Conservation (phyloP, 2,113 vertebrate species). For the Brevimyrus niger region DNA sequence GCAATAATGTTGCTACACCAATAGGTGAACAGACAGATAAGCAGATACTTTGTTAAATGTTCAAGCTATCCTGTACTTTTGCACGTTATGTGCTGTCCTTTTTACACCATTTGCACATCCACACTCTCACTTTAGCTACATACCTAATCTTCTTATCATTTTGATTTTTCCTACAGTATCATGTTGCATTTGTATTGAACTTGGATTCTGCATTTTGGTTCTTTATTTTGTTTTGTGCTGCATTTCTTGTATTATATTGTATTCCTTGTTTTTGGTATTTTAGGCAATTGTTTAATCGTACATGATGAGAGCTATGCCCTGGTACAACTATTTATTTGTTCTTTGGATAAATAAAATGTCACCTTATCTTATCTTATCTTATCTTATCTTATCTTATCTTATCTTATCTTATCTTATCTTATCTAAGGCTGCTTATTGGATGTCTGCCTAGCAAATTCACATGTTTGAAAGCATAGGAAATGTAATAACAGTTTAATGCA, state of each 20-base stretch:
- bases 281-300: not conserved
- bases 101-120: not conserved
- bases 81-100: not conserved
- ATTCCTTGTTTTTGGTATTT: not conserved
- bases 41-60: not conserved
- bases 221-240: constrained; percentile 16
- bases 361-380: not conserved
- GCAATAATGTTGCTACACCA: not conserved
- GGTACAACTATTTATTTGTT: not conserved
- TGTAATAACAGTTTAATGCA: constrained; percentile 24
- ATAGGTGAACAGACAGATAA: constrained; percentile 20
- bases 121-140: not conserved
- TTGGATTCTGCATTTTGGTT: not conserved
- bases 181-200: not conserved
- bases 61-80: not conserved
- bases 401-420: too few relatives aligned
- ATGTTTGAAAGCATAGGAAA: constrained; percentile 29
- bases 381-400: not conserved
- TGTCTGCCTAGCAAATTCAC: constrained; percentile 3
- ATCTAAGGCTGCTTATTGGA: not conserved
- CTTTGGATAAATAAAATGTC: not conserved
- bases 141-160: not conserved
- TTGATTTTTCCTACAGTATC: not conserved
- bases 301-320: not conserved
- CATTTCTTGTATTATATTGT: not conserved